Evolutionary conservation across 2,797 vertebrate genomes (phyloP), one percentile per base, ranked within the genome.

Genomic region (Lophotriccus pileatus): DNA sequence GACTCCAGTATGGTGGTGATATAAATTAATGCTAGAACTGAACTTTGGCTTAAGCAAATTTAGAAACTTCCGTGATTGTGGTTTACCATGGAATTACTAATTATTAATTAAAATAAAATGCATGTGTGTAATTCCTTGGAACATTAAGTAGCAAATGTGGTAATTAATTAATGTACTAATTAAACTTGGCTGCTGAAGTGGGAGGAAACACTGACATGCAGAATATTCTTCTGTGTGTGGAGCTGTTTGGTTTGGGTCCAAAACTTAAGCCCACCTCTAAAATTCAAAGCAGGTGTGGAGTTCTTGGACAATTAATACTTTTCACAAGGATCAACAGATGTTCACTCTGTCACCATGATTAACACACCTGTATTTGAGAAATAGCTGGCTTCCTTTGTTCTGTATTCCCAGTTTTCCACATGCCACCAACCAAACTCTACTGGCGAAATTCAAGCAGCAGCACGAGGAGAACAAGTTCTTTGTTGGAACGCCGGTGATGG

Each of bases 361-460:
- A 88, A 32, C 0, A 3, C 47, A 24, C 10, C 55, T 64, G 3
- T 36, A 1, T 52, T n/a, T 82, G 37, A 58, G 28, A 76, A 87
- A n/a, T 1, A 81, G 9, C 72, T 96, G 52, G 90, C 17, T 21
- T 59, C 18, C 88, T 52, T 41, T 93, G 39, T 76, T 50, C 50
- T 70, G 12, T 74, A 59, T 64, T 95, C 39, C 81, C 96, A 99
- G 99, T 96, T 99, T 99, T 83, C 99, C 99, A 24, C 99, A 98
- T 5, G 99, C 99, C 95, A 99, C 99, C 18, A 99, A 99, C 95
- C 98, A 98, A 94, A 99, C 99, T 7, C 97, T 99, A 52, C 98
- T 99, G 82, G 99, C 99, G 77, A 99, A 99, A 96, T 99, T 99
- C 97, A 99, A 99, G 91, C 99, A 99, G 98, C 99, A 99, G 95